A percentile compares a stretch with the other conserved stretches of the same genome.
Conservation (phyloP, 2,888 invertebrate species). For the Syrphus vitripennis region DNA sequence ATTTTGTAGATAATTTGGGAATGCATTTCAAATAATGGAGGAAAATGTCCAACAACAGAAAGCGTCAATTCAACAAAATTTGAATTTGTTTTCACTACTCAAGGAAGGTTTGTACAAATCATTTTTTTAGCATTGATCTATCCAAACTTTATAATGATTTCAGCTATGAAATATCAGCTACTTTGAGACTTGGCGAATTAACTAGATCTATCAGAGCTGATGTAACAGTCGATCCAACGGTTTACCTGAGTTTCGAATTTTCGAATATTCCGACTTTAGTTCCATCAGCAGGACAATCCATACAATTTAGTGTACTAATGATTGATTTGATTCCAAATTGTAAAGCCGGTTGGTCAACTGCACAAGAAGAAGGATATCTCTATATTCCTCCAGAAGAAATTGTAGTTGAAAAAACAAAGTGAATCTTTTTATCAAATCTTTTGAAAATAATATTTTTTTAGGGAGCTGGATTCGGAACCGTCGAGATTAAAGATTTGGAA, state of each 20-base stretch:
- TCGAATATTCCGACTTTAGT: constrained; percentile 54
- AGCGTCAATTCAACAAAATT: constrained; percentile 42
- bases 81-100: constrained; percentile 40
- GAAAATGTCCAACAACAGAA: constrained; percentile 23
- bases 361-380: constrained; percentile 60
- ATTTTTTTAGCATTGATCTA: background rate
- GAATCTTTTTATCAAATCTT: background rate
- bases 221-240: constrained; percentile 50
- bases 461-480: constrained; percentile 56
- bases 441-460: background rate
- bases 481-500: constrained; percentile 54
- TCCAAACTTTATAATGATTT: background rate
- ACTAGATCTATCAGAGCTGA: constrained; percentile 36
- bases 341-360: constrained; percentile 66
- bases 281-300: constrained; percentile 33
- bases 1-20: constrained; percentile 48
- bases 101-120: constrained; percentile 29
- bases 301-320: constrained; percentile 57
- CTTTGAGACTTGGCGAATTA: constrained; percentile 40
- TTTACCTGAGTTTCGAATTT: constrained; percentile 58
- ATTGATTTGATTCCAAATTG: constrained; percentile 62
- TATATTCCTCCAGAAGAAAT: constrained; percentile 63
- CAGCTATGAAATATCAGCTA: constrained; percentile 51
- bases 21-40: constrained; percentile 44
- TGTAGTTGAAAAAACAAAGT: constrained; percentile 12